phyloP scores from a whole-genome alignment of 2,113 vertebrate genomes.

The Gobio gobio region DNA sequence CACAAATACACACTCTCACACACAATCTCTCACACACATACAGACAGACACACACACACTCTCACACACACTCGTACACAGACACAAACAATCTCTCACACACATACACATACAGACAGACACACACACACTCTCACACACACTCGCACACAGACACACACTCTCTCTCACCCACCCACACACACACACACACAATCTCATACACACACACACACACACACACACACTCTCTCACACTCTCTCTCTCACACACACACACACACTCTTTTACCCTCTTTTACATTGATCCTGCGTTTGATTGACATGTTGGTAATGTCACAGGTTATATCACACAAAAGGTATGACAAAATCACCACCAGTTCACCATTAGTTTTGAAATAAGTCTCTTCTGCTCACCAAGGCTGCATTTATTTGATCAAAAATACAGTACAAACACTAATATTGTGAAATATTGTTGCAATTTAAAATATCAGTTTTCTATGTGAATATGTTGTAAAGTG shows the following conservation, averaged over 20 bases:
- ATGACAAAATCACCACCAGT: neutral
- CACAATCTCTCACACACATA: neutral
- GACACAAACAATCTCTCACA: no score
- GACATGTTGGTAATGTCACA: neutral
- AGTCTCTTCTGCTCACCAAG: no score
- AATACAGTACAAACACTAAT: no score
- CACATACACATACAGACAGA: no score
- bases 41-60: no score
- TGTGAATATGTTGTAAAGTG: neutral
- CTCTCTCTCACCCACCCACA: neutral
- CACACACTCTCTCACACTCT: no score
- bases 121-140: neutral
- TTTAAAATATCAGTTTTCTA: neutral
- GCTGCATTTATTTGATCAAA: no score
- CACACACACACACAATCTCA: neutral
- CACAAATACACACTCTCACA: neutral
- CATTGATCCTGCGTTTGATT: neutral
- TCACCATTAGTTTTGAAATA: no score
- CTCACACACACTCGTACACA: no score
- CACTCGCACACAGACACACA: neutral
- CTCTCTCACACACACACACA: neutral
- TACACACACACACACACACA: neutral
- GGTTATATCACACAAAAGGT: slow-evolving; percentile 10
- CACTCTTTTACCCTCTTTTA: neutral
- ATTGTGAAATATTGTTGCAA: neutral